Evolutionary conservation across 2,888 invertebrate species (phyloP), one percentile per base, ranked within the genome.

Genomic region (Masnerella sp.): DNA sequence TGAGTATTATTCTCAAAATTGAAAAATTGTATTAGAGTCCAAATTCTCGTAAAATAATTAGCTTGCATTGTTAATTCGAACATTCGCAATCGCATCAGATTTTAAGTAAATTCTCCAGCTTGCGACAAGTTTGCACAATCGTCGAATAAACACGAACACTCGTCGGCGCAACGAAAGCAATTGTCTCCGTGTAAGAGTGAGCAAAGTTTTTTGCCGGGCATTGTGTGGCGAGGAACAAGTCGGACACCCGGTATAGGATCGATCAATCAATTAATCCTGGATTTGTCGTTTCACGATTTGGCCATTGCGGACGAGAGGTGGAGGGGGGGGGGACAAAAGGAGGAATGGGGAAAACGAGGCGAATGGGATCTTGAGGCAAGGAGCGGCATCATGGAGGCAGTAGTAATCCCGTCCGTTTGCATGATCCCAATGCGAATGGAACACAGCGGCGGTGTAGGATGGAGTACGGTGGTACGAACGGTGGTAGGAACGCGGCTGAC

Each of bases 401-500:
- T 40, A 32, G 78, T 78, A 82, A 81, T 81, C 79, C 77, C 77
- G 78, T 80, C 77, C 77, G 77, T 82, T 82, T 82, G 79, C 79
- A 71, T 78, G 78, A 81, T 80, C 73, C 75, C 77, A 76, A 80
- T 61, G 75, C 75, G 77, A 77, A 74, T 64, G 75, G 69, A 76
- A 74, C 70, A 74, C 68, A 58, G 77, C 82, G 82, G 79, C 79
- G 80, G 81, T 78, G 82, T 84, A 81, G 80, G 81, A 81, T 88
- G 88, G 88, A 88, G 83, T 80, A 81, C 80, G 58, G 38, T 32
- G 54, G 64, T 62, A 43, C 58, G 62, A 51, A 88, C 78, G 80
- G 82, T 81, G 81, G n/a, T n/a, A n/a, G 84, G 81, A 81, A 81
- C 80, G 83, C 85, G 85, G 86, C 85, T 85, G 87, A 85, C 84